These are phyloP conservation scores for Pseudococcus longispinus DNA, from an alignment of 2,888 invertebrate genomes.

Conservation along the genomic window DNA sequence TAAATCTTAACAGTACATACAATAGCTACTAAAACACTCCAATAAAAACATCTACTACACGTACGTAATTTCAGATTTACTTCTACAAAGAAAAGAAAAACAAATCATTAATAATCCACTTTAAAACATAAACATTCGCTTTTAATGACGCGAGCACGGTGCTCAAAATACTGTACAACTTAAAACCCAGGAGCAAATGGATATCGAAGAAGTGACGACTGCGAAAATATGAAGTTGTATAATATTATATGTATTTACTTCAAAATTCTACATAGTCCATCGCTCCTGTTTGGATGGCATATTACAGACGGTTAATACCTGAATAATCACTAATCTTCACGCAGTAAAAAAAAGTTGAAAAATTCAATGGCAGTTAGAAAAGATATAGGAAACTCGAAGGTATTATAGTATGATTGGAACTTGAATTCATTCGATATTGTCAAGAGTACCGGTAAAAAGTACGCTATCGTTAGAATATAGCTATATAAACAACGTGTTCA, in stretches of 20 bases:
- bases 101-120: neutral
- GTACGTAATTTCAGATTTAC: neutral
- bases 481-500: neutral
- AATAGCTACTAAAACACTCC: neutral
- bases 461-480: neutral
- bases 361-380: conserved; percentile 35
- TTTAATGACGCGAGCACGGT: neutral
- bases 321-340: conserved; percentile 1
- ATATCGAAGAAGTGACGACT: neutral
- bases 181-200: conserved; percentile 3
- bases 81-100: neutral
- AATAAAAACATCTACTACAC: conserved; percentile 18
- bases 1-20: neutral
- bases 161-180: conserved; percentile 6
- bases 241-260: neutral
- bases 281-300: conserved; percentile 24
- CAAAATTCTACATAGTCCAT: neutral
- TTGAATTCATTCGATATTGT: conserved; percentile 32
- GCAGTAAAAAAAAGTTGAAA: neutral
- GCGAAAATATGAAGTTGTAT: neutral
- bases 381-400: conserved; percentile 21
- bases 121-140: neutral
- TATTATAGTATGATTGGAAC: conserved; percentile 5
- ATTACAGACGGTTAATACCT: neutral
- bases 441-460: neutral